phyloP scores from a whole-genome alignment of 2,888 invertebrate genomes.

The Scaeva pyrastri region DNA sequence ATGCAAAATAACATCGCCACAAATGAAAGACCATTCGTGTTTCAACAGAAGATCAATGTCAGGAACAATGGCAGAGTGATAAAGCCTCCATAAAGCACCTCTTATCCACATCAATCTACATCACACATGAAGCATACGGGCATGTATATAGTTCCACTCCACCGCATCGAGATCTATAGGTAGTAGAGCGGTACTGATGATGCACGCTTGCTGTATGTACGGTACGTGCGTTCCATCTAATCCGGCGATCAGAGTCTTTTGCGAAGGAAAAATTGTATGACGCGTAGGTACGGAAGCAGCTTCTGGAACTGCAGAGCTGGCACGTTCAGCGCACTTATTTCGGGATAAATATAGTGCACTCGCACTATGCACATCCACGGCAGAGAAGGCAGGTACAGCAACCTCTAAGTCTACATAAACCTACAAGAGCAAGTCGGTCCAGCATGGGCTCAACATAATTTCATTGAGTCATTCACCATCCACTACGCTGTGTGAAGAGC shows the following conservation, averaged over 20 bases:
- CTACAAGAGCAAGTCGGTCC: slow-evolving; percentile 3
- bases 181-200: no score
- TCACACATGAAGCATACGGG: slow-evolving; percentile 42
- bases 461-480: slow-evolving; percentile 64
- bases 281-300: slow-evolving; percentile 74
- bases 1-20: not conserved
- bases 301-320: slow-evolving; percentile 57
- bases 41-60: slow-evolving; percentile 49
- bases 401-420: not conserved
- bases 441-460: slow-evolving; percentile 52
- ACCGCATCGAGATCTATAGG: no score
- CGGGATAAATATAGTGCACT: slow-evolving; percentile 51
- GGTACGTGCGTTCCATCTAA: slow-evolving; percentile 54
- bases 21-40: slow-evolving; percentile 43
- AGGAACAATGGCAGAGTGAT: slow-evolving; percentile 55
- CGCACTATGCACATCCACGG: no score
- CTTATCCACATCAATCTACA: slow-evolving; percentile 71
- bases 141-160: slow-evolving; percentile 21
- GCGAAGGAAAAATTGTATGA: slow-evolving; percentile 8
- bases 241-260: slow-evolving; percentile 43
- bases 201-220: slow-evolving; percentile 60
- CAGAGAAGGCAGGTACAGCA: not conserved
- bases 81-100: slow-evolving; percentile 61
- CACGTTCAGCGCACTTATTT: slow-evolving; percentile 49
- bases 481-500: slow-evolving; percentile 12